A percentile compares a stretch with the other conserved stretches of the same genome.
phyloP scores from a whole-genome alignment of 2,797 vertebrate genomes.

The Myotis daubentonii region DNA sequence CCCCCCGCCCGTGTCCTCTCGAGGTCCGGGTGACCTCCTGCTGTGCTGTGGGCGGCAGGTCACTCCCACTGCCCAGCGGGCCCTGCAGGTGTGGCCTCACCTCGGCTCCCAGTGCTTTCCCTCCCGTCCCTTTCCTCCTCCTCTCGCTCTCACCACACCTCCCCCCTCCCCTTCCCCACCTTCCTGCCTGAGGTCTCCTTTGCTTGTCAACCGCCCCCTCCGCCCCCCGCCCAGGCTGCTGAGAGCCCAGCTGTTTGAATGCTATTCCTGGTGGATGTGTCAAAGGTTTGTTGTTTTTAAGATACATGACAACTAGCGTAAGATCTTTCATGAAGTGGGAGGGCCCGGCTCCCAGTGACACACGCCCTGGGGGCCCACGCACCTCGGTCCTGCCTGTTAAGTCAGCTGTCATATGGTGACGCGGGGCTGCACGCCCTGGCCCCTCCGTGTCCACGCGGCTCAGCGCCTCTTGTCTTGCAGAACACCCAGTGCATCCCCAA shows the following conservation, averaged over 20 bases:
- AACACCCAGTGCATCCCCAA: conserved; percentile 95
- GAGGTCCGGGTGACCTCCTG: not conserved
- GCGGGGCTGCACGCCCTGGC: accelerated
- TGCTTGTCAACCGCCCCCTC: not conserved
- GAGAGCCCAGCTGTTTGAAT: not conserved
- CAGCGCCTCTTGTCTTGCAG: conserved; percentile 81
- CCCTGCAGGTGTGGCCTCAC: not conserved
- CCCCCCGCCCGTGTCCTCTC: not conserved
- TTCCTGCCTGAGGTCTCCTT: too few relatives aligned
- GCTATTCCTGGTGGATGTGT: conserved; percentile 69
- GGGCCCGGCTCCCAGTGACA: not conserved
- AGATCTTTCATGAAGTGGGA: not conserved
- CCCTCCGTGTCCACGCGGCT: accelerated
- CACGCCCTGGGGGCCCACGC: accelerated
- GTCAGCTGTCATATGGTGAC: accelerated
- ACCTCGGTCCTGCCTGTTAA: accelerated
- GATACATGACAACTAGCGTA: not conserved
- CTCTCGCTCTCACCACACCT: too few relatives aligned
- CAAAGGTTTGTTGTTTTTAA: conserved; percentile 62
- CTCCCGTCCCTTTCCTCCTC: not conserved
- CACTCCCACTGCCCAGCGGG: not conserved
- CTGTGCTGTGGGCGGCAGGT: not conserved
- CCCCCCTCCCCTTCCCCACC: too few relatives aligned
- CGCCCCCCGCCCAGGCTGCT: not conserved
- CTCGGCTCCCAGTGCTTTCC: not conserved